Percentiles rank a stretch among this genome's conserved stretches.
phyloP scores from a whole-genome alignment of 2,888 invertebrate species.

The Sipunculus nudus region DNA sequence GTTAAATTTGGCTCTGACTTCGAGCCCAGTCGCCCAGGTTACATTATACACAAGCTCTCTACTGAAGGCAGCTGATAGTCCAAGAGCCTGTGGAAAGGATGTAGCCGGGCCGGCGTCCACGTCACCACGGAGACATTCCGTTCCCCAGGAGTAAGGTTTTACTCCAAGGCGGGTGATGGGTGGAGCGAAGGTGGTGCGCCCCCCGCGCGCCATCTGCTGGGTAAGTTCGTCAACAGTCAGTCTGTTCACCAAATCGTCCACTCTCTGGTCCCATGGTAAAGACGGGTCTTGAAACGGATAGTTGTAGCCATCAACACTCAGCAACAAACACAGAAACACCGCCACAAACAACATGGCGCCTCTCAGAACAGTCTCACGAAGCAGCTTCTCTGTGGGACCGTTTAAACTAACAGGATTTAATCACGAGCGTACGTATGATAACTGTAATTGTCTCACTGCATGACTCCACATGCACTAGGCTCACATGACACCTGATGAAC shows the following conservation, averaged over 20 bases:
- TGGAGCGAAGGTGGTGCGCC: conserved; percentile 49
- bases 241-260: conserved; percentile 52
- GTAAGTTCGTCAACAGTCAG: conserved; percentile 50
- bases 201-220: conserved; percentile 50
- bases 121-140: conserved; percentile 54
- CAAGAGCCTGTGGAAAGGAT: conserved; percentile 60
- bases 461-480: no score
- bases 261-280: conserved; percentile 52
- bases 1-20: conserved; percentile 40
- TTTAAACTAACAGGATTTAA: no score
- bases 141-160: conserved; percentile 53
- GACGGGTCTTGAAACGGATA: conserved; percentile 55
- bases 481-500: no score
- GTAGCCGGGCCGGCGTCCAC: conserved; percentile 56
- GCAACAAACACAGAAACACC: no score
- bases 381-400: no score
- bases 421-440: no score
- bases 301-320: no score
- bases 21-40: conserved; percentile 34
- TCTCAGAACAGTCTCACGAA: no score
- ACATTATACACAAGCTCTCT: conserved; percentile 27
- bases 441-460: no score
- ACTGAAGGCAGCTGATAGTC: conserved; percentile 52
- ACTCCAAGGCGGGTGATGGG: conserved; percentile 49
- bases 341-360: no score